Conservation (phyloP, 2,888 invertebrate genomes). For the Tachina fera region DNA sequence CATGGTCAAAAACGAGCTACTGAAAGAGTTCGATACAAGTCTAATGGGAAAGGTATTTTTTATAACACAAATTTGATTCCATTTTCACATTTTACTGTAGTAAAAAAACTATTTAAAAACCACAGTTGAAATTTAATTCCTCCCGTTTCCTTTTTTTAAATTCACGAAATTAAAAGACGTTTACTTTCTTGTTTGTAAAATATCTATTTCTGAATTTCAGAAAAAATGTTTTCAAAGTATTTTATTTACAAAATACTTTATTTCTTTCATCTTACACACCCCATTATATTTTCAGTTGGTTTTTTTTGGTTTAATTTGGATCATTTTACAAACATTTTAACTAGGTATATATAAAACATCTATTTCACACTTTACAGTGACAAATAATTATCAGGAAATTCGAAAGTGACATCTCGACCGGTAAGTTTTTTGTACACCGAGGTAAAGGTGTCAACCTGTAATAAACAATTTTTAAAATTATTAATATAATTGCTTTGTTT, state of each 20-base stretch:
- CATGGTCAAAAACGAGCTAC: too few species aligned
- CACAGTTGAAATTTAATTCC: too few species aligned
- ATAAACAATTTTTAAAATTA: neutral
- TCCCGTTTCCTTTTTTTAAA: neutral
- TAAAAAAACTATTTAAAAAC: too few species aligned
- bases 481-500: too few species aligned
- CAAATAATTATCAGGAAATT: slow-evolving; percentile 99
- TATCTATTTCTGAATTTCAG: slow-evolving; percentile 78
- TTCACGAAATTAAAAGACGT: neutral
- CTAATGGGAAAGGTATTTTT: too few species aligned
- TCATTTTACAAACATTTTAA: slow-evolving; percentile 43
- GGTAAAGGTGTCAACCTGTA: slow-evolving; percentile 97
- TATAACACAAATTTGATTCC: too few species aligned
- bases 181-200: slow-evolving; percentile 74
- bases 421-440: slow-evolving; percentile 99
- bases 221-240: slow-evolving; percentile 67
- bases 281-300: slow-evolving; percentile 28
- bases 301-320: slow-evolving; percentile 24
- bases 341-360: slow-evolving; percentile 62
- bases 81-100: too few species aligned
- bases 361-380: slow-evolving; percentile 82
- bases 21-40: too few species aligned
- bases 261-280: slow-evolving; percentile 46
- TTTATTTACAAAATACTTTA: slow-evolving; percentile 57
- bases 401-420: slow-evolving; percentile 99